phyloP scores from a whole-genome alignment of 2,888 invertebrate species.

The Archips crataeganus region DNA sequence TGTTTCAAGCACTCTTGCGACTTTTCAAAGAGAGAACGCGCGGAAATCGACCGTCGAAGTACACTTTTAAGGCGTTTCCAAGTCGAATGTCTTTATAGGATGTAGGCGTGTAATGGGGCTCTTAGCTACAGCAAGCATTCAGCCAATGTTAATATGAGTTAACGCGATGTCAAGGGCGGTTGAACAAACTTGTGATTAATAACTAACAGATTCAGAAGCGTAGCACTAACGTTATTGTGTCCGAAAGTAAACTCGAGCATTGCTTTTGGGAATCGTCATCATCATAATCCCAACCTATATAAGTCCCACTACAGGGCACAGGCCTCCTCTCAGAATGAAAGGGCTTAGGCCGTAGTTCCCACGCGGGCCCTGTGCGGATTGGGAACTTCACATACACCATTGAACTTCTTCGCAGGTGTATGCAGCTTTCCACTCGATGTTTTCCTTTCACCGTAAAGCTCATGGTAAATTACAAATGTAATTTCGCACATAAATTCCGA shows the following conservation, averaged over 20 bases:
- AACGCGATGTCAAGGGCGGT: constrained; percentile 12
- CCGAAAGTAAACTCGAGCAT: not conserved
- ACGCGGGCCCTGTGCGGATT: too few species aligned
- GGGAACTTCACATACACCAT: too few species aligned
- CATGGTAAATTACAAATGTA: too few species aligned
- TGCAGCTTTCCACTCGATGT: too few species aligned
- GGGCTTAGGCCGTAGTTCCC: too few species aligned
- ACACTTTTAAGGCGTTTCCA: constrained; percentile 1
- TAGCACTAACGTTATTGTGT: not conserved
- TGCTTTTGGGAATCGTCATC: too few species aligned
- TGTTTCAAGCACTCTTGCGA: constrained; percentile 11
- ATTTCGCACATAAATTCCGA: too few species aligned
- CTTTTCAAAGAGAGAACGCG: constrained; percentile 1
- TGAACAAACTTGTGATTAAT: constrained; percentile 9
- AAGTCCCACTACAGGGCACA: too few species aligned
- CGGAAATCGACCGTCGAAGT: constrained; percentile 3
- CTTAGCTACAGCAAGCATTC: constrained; percentile 9
- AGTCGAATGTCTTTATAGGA: not conserved
- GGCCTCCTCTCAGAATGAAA: too few species aligned
- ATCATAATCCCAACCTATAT: too few species aligned
- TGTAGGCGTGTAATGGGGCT: constrained; percentile 16
- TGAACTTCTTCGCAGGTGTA: too few species aligned
- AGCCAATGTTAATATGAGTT: constrained; percentile 4
- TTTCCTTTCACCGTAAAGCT: too few species aligned
- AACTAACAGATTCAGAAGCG: not conserved